These are phyloP conservation scores for Trissolcus brochymenae DNA, from an alignment of 2,888 invertebrate species.

Conservation along the genomic window DNA sequence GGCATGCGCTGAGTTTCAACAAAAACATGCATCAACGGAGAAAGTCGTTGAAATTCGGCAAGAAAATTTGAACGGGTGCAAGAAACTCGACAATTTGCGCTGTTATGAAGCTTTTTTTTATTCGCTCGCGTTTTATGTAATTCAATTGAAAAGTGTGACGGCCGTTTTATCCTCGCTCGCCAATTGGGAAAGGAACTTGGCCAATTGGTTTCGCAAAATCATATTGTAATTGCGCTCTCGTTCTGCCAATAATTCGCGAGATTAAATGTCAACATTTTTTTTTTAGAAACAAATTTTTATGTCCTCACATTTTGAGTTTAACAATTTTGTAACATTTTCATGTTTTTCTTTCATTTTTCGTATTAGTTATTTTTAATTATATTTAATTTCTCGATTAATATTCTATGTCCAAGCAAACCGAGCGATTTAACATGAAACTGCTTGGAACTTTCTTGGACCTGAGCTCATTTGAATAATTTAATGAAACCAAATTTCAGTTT, in stretches of 20 bases:
- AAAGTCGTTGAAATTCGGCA: slow-evolving; percentile 57
- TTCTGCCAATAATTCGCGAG: too few species aligned
- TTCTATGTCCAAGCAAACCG: too few species aligned
- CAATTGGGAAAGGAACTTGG: slow-evolving; percentile 27
- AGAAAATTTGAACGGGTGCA: slow-evolving; percentile 48
- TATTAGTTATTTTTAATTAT: too few species aligned
- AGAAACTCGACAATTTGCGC: slow-evolving; percentile 45
- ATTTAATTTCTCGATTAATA: too few species aligned
- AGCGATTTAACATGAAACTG: background rate
- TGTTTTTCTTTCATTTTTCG: too few species aligned
- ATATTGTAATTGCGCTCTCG: too few species aligned
- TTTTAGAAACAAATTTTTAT: too few species aligned
- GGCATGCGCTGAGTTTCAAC: slow-evolving; percentile 18
- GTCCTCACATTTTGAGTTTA: too few species aligned
- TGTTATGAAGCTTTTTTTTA: slow-evolving; percentile 41
- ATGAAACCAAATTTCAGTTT: slow-evolving; percentile 15
- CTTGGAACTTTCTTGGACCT: too few species aligned
- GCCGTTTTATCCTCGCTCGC: slow-evolving; percentile 25
- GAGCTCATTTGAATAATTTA: background rate
- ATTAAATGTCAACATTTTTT: too few species aligned
- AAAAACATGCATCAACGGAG: slow-evolving; percentile 54
- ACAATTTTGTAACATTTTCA: too few species aligned
- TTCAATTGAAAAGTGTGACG: slow-evolving; percentile 41
- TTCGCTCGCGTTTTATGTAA: slow-evolving; percentile 35
- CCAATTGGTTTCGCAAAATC: slow-evolving; percentile 5